A percentile compares a stretch with the other conserved stretches of the same genome.
These are phyloP conservation scores for Crypturellus tataupa DNA, from an alignment of 2,797 vertebrate species.

Conservation along the genomic window DNA sequence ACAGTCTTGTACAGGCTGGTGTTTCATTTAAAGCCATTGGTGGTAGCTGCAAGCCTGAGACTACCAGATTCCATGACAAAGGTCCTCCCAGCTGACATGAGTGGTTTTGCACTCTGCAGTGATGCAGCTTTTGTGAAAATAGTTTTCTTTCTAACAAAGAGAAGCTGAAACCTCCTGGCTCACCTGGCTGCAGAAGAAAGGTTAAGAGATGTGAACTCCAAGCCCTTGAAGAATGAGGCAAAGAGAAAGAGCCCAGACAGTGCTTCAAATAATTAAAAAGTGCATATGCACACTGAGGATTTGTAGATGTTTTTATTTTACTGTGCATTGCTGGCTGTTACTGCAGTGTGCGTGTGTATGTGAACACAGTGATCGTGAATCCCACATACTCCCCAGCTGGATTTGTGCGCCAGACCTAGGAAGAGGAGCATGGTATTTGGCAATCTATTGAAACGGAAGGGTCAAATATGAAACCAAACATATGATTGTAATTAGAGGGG, in stretches of 20 bases:
- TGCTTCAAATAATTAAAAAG: not conserved
- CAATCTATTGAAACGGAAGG: slow-evolving; percentile 39
- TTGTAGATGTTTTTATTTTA: not conserved
- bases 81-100: not conserved
- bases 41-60: not conserved
- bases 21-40: not conserved
- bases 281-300: not conserved
- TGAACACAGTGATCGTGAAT: not conserved
- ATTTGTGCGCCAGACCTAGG: not conserved
- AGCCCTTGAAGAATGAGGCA: not conserved
- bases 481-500: slow-evolving; percentile 70
- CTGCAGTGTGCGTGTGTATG: not conserved
- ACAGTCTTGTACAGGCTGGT: not conserved
- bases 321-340: not conserved
- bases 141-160: slow-evolving; percentile 14
- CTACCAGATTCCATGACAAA: not conserved
- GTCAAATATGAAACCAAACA: slow-evolving; percentile 71
- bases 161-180: slow-evolving; percentile 19
- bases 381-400: not conserved
- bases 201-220: slow-evolving; percentile 38
- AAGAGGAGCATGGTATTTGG: slow-evolving; percentile 22
- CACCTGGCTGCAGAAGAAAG: slow-evolving; percentile 25
- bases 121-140: slow-evolving; percentile 1
- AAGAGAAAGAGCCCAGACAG: not conserved
- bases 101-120: not conserved